Conservation (phyloP, 2,888 invertebrate species). For the Serripes groenlandicus region DNA sequence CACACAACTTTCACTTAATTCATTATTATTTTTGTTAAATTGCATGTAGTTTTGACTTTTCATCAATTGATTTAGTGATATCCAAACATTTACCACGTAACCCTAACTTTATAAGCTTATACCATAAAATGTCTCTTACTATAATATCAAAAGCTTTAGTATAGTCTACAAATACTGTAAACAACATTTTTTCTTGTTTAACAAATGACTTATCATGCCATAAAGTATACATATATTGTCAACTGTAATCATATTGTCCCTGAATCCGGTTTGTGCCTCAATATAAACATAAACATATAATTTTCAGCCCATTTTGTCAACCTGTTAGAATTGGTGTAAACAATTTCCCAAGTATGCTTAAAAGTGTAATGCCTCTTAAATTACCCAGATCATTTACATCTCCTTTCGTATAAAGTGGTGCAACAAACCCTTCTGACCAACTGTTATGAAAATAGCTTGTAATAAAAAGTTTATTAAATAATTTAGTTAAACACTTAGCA, state of each 20-base stretch:
- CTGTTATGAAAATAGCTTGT: conserved; percentile 7
- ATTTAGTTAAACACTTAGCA: neutral
- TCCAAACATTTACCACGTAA: too few relatives aligned
- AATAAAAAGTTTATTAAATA: conserved; percentile 32
- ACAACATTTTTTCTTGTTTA: conserved; percentile 11
- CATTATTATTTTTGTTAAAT: too few relatives aligned
- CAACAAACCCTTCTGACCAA: conserved; percentile 31
- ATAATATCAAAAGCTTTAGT: too few relatives aligned
- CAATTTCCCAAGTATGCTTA: conserved; percentile 14
- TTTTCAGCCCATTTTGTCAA: conserved; percentile 15
- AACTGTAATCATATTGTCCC: conserved; percentile 14
- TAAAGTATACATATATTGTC: conserved; percentile 23
- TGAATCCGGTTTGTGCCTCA: conserved; percentile 12
- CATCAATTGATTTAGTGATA: too few relatives aligned
- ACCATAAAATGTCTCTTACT: too few relatives aligned
- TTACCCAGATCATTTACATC: conserved; percentile 7
- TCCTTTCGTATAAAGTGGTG: conserved; percentile 26
- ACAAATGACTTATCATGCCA: conserved; percentile 1
- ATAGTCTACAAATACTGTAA: conserved; percentile 16
- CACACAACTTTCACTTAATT: too few relatives aligned
- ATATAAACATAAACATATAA: conserved; percentile 11
- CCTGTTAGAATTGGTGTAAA: conserved; percentile 16
- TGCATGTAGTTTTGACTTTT: too few relatives aligned
- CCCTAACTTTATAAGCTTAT: too few relatives aligned
- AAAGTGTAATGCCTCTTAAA: conserved; percentile 22